Evolutionary conservation across 1,140 invertebrate species (phyloP).

Genomic region (Odontomachus brunneus): DNA sequence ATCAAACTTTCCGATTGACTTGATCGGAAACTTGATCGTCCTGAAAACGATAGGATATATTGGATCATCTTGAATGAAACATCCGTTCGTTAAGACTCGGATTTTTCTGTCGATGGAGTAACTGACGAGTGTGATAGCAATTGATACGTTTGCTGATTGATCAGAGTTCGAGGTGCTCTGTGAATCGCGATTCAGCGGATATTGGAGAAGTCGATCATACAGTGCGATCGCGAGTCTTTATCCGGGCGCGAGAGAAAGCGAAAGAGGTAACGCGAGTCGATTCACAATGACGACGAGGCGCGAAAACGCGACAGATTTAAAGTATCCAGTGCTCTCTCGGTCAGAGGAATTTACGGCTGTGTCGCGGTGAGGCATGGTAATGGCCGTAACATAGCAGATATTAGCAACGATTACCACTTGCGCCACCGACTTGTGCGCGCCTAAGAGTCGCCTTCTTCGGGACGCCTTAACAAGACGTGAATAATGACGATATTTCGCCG

Average conservation of each 20-base stretch:
- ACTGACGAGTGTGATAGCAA: neutral
- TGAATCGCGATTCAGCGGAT: slow-evolving; percentile 62
- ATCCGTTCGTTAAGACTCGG: too few relatives aligned
- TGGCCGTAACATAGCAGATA: slow-evolving; percentile 71
- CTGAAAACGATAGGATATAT: too few relatives aligned
- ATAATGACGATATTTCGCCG: slow-evolving; percentile 66
- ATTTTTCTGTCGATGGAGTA: too few relatives aligned
- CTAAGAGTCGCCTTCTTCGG: slow-evolving; percentile 49
- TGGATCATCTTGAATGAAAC: too few relatives aligned
- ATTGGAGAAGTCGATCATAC: neutral
- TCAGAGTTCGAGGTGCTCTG: slow-evolving; percentile 34
- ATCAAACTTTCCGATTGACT: too few relatives aligned
- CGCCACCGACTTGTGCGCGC: slow-evolving; percentile 52
- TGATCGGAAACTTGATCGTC: too few relatives aligned
- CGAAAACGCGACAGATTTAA: slow-evolving; percentile 55
- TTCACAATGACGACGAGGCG: slow-evolving; percentile 46
- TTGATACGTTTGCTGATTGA: neutral
- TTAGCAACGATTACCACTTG: slow-evolving; percentile 74
- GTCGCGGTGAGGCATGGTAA: slow-evolving; percentile 69
- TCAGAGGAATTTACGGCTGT: slow-evolving; percentile 67
- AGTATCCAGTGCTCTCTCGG: too few relatives aligned
- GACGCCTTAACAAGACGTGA: slow-evolving; percentile 60
- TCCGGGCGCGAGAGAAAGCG: slow-evolving; percentile 27
- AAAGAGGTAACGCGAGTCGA: slow-evolving; percentile 31
- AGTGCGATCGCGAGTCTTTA: slow-evolving; percentile 12